Evolutionary conservation across 2,113 vertebrate species (phyloP).

Genomic region (Lathamus discolor): DNA sequence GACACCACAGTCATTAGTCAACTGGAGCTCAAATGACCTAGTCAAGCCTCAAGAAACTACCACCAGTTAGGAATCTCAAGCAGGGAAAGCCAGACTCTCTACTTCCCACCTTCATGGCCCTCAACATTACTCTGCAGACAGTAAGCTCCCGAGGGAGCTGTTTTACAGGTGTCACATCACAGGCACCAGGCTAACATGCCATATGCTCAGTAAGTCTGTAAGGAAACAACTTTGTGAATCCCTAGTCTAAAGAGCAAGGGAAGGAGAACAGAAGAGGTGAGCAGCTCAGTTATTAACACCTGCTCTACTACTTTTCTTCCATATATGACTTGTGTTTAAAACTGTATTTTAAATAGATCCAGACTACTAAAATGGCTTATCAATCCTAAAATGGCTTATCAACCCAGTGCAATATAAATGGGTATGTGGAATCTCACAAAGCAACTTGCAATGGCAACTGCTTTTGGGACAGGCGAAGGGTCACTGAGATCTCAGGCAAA

Average conservation of each 20-base stretch:
- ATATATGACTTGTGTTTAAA: not conserved
- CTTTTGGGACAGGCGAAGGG: not conserved
- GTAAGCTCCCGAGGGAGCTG: not conserved
- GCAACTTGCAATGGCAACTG: not conserved
- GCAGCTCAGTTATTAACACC: not conserved
- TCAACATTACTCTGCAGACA: fast-evolving
- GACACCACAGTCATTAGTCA: not conserved
- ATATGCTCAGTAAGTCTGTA: fast-evolving
- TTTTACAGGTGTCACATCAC: not conserved
- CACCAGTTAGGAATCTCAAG: not conserved
- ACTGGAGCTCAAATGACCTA: not conserved
- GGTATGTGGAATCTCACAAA: not conserved
- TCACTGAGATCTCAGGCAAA: not conserved
- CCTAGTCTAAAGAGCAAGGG: not conserved
- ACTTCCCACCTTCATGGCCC: not conserved
- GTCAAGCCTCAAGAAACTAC: not conserved
- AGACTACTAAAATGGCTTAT: not conserved
- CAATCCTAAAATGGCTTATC: not conserved
- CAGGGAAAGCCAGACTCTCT: not conserved
- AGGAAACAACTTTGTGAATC: not conserved
- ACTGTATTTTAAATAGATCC: not conserved
- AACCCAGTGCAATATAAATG: not conserved
- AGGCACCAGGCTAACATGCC: not conserved
- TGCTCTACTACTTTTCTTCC: not conserved
- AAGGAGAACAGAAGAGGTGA: not conserved